A percentile compares a stretch with the other conserved stretches of the same genome.
Conservation (phyloP, 2,113 vertebrate species). For the Colistium nudipinnis region DNA sequence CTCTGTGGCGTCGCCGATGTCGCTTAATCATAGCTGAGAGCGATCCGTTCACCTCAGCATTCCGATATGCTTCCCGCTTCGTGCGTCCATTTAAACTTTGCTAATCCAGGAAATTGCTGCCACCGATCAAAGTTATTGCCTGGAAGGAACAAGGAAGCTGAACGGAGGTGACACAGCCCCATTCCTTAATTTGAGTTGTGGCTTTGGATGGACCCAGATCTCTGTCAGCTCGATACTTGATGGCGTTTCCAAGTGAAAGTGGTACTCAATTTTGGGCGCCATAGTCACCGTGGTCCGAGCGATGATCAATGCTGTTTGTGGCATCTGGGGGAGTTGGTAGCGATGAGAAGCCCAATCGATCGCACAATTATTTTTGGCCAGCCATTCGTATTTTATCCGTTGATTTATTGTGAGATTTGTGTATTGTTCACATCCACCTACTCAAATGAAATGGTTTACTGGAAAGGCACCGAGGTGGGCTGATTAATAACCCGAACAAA, state of each 20-base stretch:
- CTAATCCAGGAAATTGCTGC: constrained; percentile 65
- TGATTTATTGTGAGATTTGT: constrained; percentile 15
- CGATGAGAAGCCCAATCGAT: background rate
- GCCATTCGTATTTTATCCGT: background rate
- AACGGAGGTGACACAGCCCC: constrained; percentile 34
- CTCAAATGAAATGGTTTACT: background rate
- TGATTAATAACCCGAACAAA: constrained; percentile 4
- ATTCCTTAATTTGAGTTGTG: constrained; percentile 43
- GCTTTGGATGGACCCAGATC: constrained; percentile 56
- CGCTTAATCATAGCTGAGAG: constrained; percentile 40
- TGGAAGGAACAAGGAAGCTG: constrained; percentile 66
- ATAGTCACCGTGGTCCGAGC: background rate
- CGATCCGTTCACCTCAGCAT: constrained; percentile 32
- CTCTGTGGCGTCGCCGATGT: constrained; percentile 12
- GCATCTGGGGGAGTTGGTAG: background rate
- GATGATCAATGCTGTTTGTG: constrained; percentile 14
- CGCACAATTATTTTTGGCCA: background rate
- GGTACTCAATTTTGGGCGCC: constrained; percentile 30
- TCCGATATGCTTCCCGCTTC: constrained; percentile 23
- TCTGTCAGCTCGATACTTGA: constrained; percentile 50
- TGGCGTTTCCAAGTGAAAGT: constrained; percentile 42
- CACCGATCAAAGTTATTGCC: constrained; percentile 58
- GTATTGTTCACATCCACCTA: background rate
- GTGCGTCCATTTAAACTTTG: constrained; percentile 36
- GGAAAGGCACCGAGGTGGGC: background rate